Base-by-base conservation (phyloP, 2,888 invertebrate species). In the Oligia latruncula region DNA sequence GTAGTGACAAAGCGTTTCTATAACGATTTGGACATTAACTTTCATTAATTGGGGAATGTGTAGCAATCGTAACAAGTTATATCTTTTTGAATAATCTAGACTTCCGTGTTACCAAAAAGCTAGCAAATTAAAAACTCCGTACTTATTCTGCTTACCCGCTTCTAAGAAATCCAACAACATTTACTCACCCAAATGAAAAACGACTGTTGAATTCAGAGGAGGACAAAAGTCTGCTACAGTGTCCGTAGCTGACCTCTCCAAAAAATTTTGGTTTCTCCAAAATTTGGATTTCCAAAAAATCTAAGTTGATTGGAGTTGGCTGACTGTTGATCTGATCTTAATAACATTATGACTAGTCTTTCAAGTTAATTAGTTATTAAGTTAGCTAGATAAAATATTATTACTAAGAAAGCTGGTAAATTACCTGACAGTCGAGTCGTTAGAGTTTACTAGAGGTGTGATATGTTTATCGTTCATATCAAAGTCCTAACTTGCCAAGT, bases 1-100 rank as follows among this genome's bases (percentile, higher is more conserved):
- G 62, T n/a, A 73, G 67, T 87, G 82, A 89, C 84, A 68, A 77
- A 67, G 78, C 77, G 73, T 82, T 83, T 78, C 74, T 74, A 76
- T 83, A 81, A 64, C 23, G 46, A 52, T 77, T 82, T 78, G 58
- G 75, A 55, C 67, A 60, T 81, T n/a, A 46, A 74, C 84, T 84
- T 87, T 86, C 80, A 72, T 73, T 82, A 49, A 82, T 67, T 71
- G 40, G 67, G 70, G 65, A 81, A 74, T 74, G 17, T 65, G 64
- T 76, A 71, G 73, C 68, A 74, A 68, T 43, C 29, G 20, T 62
- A 20, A 81, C n/a, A 29, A 71, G 1, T 67, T 29, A 4, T 52
- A 66, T 60, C 17, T 60, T 52, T 9, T 65, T 71, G 9, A 58
- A 49, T 13, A 49, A 71, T 40, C 8, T 40, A 15, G 13, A 9